Base-by-base conservation (phyloP, 2,888 invertebrate species). In the Dysmachus trigonus region DNA sequence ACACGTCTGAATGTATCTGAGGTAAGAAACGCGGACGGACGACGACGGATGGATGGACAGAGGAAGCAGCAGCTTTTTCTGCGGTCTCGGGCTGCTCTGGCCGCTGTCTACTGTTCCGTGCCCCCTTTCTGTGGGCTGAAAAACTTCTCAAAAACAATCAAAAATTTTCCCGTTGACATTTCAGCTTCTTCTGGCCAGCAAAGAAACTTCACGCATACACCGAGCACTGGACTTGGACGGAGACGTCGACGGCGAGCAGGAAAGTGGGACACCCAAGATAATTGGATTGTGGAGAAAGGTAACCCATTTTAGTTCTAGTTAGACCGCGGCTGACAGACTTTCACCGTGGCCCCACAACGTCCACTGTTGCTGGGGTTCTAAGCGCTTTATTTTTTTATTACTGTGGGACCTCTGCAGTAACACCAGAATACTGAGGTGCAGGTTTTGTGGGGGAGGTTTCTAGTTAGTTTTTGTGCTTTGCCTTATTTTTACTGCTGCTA, bases 281-380 rank as follows among this genome's bases (percentile, higher is more conserved):
- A 73, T 73, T 73, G 73, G 73, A 73, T 73, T 73, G 73, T 35
- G 35, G 73, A 73, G 73, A 73, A 73, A 73, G 73, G 73, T 73
- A 73, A 73, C 73, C 73, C 35, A 33, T 73, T 41, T 73, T 73
- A 73, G 31, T 73, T 73, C 33, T 73, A 35, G n/a, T 73, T 73
- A n/a, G 33, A 33, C 4, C 31, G 33, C 73, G 8, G 3, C 27
- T 22, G 62, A 3, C n/a, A 33, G n/a, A 73, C 73, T 73, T 73
- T 73, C 73, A 73, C 73, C 73, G 31, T 35, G 35, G 35, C 73
- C 22, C 27, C 18, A 3, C 31, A 5, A 73, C 33, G 18, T 62
- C 62, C 27, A 62, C 22, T 27, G 18, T 22, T 22, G 8, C 27
- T 8, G 62, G 62, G 22, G 62, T 62, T 62, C 62, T 62, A 62